Evolutionary conservation across 2,113 vertebrate species (phyloP).

Genomic region (Tenrec ecaudatus): DNA sequence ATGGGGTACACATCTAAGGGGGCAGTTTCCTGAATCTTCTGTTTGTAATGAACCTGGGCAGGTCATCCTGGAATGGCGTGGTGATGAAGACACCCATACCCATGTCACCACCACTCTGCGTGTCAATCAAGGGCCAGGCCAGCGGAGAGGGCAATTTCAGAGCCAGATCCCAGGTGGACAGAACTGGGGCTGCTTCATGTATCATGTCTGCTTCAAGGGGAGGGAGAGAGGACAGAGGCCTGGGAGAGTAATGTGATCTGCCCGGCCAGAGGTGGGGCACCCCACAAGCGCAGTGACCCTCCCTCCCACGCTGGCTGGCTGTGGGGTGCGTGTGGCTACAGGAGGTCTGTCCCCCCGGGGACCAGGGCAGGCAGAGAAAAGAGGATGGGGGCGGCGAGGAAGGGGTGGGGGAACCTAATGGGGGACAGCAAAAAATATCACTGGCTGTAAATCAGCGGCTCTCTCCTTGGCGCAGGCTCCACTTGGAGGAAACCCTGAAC

Average conservation of each 20-base stretch:
- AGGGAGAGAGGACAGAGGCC: neutral
- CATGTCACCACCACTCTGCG: conserved; percentile 52
- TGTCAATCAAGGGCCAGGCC: conserved; percentile 69
- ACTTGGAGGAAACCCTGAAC: conserved; percentile 90
- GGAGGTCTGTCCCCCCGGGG: neutral
- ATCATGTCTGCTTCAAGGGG: neutral
- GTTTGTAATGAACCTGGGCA: conserved; percentile 43
- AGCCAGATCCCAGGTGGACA: neutral
- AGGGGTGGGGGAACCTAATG: conserved; percentile 59
- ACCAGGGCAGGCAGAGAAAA: neutral
- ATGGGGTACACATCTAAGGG: conserved; percentile 80
- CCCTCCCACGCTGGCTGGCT: neutral
- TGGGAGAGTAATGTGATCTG: no score
- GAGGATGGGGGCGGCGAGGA: neutral
- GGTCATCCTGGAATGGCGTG: conserved; percentile 76
- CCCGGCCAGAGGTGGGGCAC: neutral
- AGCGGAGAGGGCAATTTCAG: conserved; percentile 61
- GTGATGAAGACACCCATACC: conserved; percentile 81
- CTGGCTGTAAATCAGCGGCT: conserved; percentile 68
- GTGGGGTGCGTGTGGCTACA: neutral
- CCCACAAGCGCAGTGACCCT: neutral
- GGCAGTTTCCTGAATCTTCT: conserved; percentile 69
- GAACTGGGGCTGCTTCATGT: no score
- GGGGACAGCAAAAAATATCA: conserved; percentile 77
- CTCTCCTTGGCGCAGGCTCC: conserved; percentile 84